Base-by-base conservation (phyloP, 2,888 invertebrate genomes). In the Erpobdella octoculata region DNA sequence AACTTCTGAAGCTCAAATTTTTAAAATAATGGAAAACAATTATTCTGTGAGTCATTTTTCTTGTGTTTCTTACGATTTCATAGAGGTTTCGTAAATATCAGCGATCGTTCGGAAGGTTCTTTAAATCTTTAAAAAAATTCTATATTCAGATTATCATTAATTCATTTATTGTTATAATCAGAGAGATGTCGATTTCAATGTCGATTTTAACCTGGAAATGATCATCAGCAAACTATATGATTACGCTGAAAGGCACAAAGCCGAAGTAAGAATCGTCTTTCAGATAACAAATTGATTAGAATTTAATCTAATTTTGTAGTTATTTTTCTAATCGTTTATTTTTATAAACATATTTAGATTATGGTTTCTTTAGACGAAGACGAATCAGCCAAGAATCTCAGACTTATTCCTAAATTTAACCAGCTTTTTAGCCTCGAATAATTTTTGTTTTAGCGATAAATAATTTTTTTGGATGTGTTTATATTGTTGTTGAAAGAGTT, bases 191-290 rank as follows among this genome's bases (percentile, higher is more conserved):
- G 18, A 62, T 31, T 33, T 62, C 33, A 62, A 62, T 18, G 35
- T 35, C 33, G 62, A 62, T 62, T 35, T 62, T 5, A 62, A 62
- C 31, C 31, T 62, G 33, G 62, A 62, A 35, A 62, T 62, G 62
- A 35, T 31, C 31, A n/a, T 62, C 31, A 31, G n/a, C 31, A 35
- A 62, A 5, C 9, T 62, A 35, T 62, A 33, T 35, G 62, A 62
- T 33, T 62, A 28, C 18, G 62, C 62, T 28, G 33, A 33, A n/a
- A 62, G 35, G 21, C 33, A 33, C 62, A 62, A 62, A 62, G 62
- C 28, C 3, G 62, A 62, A 31, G 62, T 62, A 28, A 35, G 6
- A 28, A 15, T 61, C 4, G 6, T 5, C 12, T 1, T 5, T 21
- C 2, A 35, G 12, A 15, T 41, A 41, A 15, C n/a, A 41, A 15